Base-by-base conservation (phyloP, 2,797 vertebrate species). In the Lacerta bilineata region DNA sequence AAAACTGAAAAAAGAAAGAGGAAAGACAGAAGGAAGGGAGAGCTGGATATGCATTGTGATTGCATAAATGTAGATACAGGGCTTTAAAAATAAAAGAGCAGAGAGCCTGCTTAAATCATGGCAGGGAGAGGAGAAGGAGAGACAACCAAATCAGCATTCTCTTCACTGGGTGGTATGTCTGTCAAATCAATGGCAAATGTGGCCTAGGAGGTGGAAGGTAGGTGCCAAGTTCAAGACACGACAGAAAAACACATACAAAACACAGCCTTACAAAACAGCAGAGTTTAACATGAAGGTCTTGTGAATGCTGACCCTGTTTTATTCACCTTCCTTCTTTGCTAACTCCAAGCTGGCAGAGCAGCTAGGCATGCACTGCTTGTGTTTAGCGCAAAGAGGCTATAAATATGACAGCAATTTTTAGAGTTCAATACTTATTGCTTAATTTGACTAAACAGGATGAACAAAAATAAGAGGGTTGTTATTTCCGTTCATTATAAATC, bases 401-500 rank as follows among this genome's bases (percentile, higher is more conserved):
- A 85, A 84, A 85, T 76, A 76, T 64, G 72, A 33, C 61, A 46
- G 55, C 71, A 18, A 1, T 66, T 79, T 86, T 46, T 29, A 55
- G 41, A 78, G 27, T 59, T 72, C 43, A 72, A 43, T 78, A 81
- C 75, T 46, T 86, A 69, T 29, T 72, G 68, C 86, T 81, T 87
- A 87, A 61, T 81, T 74, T 61, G 69, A 36, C 79, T 74, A 36
- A 80, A 33, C 69, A 76, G 85, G 43, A 71, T 39, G 27, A 50
- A 77, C 50, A 55, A 69, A 86, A 86, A 55, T 29, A 85, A 76
- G 69, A 82, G 69, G 71, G 36, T 23, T 75, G 23, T 75, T 61
- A 64, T 75, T 87, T 82, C 55, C 17, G 41, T 50, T 85, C 8
- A 36, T 69, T 89, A 46, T 23, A 85, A 46, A 85, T 89, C 50